These are phyloP conservation scores for Hypsibius dujardini DNA, from an alignment of 1,140 invertebrate species.

Conservation along the genomic window DNA sequence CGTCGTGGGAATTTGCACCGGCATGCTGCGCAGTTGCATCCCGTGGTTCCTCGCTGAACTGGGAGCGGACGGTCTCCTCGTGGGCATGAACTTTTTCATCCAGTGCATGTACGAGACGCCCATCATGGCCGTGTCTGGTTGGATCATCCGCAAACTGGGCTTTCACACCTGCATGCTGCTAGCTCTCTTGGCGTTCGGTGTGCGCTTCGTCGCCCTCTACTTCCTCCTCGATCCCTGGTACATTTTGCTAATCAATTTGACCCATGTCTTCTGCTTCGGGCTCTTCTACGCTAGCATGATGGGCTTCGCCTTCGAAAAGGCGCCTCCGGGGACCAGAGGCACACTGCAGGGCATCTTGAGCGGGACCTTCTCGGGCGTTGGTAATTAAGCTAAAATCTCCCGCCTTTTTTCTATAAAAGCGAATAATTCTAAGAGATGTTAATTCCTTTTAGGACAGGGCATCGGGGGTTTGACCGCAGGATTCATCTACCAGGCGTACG, in stretches of 20 bases:
- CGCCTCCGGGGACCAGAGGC: background rate
- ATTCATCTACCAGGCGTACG: background rate
- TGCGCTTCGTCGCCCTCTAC: background rate
- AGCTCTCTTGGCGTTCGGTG: background rate
- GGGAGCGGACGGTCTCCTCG: background rate
- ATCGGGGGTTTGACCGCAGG: background rate
- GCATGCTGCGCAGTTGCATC: background rate
- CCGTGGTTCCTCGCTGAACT: background rate
- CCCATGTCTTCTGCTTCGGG: background rate
- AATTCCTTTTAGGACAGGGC: background rate
- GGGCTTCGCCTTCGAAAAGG: slow-evolving; percentile 4
- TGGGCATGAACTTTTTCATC: background rate
- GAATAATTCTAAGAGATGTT: background rate
- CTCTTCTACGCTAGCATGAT: background rate
- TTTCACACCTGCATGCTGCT: background rate
- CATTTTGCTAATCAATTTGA: background rate
- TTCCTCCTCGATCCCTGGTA: background rate
- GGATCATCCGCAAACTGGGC: slow-evolving; percentile 1
- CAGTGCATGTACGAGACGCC: background rate
- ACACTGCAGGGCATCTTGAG: background rate
- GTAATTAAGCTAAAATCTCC: background rate
- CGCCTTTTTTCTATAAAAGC: too few relatives aligned
- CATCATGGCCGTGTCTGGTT: background rate
- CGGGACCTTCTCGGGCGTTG: background rate
- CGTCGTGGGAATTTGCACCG: background rate